These are phyloP conservation scores for Alouatta palliata DNA, from an alignment of 2,113 vertebrate species.

Conservation along the genomic window DNA sequence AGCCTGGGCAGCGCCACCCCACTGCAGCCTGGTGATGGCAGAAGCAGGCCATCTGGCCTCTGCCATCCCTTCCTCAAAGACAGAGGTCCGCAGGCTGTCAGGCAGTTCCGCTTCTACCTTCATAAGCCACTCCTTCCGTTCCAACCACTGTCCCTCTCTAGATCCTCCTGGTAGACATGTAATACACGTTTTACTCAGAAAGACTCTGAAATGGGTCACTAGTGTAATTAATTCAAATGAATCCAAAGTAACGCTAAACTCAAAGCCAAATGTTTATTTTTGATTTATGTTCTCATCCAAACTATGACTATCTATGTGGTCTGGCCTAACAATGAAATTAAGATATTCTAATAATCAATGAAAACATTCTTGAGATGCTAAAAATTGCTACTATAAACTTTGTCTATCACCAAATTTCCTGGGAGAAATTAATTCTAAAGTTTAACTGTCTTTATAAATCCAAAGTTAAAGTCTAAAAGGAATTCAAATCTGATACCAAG, in stretches of 20 bases:
- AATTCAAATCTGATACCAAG: slow-evolving; percentile 1
- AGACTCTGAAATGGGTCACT: not conserved
- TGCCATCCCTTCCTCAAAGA: not conserved
- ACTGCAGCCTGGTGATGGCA: no score
- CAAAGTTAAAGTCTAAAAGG: not conserved
- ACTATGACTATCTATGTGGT: not conserved
- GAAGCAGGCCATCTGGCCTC: no score
- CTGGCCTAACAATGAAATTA: not conserved
- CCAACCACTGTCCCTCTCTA: not conserved
- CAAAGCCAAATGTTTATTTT: not conserved
- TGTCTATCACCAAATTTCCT: not conserved
- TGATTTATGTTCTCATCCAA: not conserved
- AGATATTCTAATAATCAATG: not conserved
- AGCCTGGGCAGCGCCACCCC: no score
- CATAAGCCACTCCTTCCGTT: accelerated
- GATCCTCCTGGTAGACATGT: not conserved
- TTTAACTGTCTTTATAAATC: not conserved
- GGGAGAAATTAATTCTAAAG: not conserved
- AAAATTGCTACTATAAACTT: not conserved
- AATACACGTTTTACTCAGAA: not conserved
- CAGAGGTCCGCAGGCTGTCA: not conserved
- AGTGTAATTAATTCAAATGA: not conserved
- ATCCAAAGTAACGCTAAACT: not conserved
- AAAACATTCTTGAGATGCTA: not conserved
- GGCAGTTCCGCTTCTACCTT: not conserved